A percentile compares a stretch with the other conserved stretches of the same genome.
phyloP scores from a whole-genome alignment of 2,888 invertebrate genomes.

The Drosophila fulvimacula region DNA sequence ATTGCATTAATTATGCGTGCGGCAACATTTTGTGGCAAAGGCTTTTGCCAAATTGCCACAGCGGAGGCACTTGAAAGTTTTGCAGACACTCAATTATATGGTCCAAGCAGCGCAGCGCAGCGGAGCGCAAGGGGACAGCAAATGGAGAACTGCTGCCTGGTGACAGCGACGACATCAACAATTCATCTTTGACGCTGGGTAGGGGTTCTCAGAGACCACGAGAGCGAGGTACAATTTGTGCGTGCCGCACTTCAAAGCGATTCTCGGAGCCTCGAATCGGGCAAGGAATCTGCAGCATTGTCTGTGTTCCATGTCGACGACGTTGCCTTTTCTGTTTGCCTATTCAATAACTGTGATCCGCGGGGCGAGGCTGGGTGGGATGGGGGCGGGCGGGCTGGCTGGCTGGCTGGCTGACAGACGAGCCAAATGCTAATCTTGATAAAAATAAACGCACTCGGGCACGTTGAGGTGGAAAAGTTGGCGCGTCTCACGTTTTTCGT shows the following conservation, averaged over 20 bases:
- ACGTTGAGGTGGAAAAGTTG: conserved; percentile 72
- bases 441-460: conserved; percentile 78
- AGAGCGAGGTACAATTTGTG: conserved; percentile 53
- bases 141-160: conserved; percentile 25
- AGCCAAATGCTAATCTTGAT: conserved; percentile 78
- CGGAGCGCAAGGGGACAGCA: background rate
- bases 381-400: background rate
- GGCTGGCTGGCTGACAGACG: conserved; percentile 19
- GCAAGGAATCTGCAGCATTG: conserved; percentile 59
- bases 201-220: conserved; percentile 26
- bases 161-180: conserved; percentile 62
- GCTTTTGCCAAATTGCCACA: conserved; percentile 61
- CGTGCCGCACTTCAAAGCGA: conserved; percentile 74
- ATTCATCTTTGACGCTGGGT: conserved; percentile 66
- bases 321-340: conserved; percentile 64
- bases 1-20: conserved; percentile 78
- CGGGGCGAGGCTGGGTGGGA: background rate
- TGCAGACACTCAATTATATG: conserved; percentile 64
- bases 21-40: conserved; percentile 60
- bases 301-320: conserved; percentile 37
- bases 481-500: conserved; percentile 75
- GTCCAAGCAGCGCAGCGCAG: conserved; percentile 25
- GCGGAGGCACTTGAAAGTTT: conserved; percentile 51
- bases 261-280: conserved; percentile 22
- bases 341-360: conserved; percentile 60